Evolutionary conservation across 2,797 vertebrate genomes (phyloP).

Genomic region (Peromyscus melanophrys): DNA sequence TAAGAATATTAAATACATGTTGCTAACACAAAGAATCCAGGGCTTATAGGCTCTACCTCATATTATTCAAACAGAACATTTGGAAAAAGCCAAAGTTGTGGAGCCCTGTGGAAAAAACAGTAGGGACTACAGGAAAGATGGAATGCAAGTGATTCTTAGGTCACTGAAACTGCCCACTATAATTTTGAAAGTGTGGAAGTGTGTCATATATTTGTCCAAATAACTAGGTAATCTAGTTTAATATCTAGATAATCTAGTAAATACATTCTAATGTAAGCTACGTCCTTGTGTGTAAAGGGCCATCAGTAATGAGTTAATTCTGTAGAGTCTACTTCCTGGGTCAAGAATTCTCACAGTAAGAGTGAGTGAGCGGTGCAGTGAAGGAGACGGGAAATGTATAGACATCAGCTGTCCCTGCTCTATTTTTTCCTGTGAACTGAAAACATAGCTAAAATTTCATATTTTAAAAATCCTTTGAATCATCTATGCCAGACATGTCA

Average conservation of each 20-base stretch:
- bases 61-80: background rate
- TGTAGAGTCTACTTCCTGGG: background rate
- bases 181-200: background rate
- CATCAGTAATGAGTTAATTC: background rate
- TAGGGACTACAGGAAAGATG: background rate
- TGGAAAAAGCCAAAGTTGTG: background rate
- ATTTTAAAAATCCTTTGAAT: background rate
- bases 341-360: background rate
- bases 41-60: background rate
- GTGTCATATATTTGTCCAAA: background rate
- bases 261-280: background rate
- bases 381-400: too few relatives aligned
- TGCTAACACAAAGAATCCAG: background rate
- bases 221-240: too few relatives aligned
- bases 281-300: background rate
- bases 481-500: background rate
- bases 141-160: background rate
- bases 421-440: background rate
- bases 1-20: background rate
- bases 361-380: background rate
- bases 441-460: background rate
- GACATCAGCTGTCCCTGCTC: accelerated
- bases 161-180: background rate
- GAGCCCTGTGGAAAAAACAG: background rate
- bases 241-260: too few relatives aligned